A percentile compares a stretch with the other conserved stretches of the same genome.
Conservation (phyloP, 2,113 vertebrate species). For the Sebastes fasciatus region DNA sequence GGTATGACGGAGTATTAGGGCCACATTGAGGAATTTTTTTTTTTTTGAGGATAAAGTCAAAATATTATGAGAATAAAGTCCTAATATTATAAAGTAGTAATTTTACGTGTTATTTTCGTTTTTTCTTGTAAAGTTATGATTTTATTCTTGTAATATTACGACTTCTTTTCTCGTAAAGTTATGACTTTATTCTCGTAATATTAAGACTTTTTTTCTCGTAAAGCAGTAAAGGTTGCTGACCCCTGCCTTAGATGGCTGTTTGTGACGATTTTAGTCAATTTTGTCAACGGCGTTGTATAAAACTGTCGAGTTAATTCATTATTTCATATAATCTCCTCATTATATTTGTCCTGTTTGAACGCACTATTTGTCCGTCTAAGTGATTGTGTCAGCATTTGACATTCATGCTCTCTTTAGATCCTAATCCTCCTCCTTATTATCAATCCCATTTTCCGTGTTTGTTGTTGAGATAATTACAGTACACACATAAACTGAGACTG, state of each 20-base stretch:
- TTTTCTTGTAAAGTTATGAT: too few species aligned
- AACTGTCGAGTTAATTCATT: not conserved
- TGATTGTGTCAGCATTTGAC: not conserved
- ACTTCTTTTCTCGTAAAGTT: too few species aligned
- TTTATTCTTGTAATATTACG: too few species aligned
- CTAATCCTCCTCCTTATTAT: not conserved
- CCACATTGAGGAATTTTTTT: too few species aligned
- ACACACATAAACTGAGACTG: not conserved
- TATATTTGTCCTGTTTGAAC: not conserved
- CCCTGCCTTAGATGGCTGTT: not conserved
- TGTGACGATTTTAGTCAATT: not conserved
- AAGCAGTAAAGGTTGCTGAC: too few species aligned
- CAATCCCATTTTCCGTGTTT: not conserved
- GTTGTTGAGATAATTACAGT: slow-evolving; percentile 17
- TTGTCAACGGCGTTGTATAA: not conserved
- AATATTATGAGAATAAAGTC: too few species aligned
- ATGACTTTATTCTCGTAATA: too few species aligned
- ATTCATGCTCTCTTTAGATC: not conserved
- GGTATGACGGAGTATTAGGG: too few species aligned
- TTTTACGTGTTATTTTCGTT: too few species aligned
- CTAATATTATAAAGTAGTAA: too few species aligned
- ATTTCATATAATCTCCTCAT: not conserved
- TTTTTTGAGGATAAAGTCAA: too few species aligned
- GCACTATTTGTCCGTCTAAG: not conserved
- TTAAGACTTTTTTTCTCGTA: too few species aligned